Conservation (phyloP, 1,140 invertebrate species). For the Platorchestia sp. region DNA sequence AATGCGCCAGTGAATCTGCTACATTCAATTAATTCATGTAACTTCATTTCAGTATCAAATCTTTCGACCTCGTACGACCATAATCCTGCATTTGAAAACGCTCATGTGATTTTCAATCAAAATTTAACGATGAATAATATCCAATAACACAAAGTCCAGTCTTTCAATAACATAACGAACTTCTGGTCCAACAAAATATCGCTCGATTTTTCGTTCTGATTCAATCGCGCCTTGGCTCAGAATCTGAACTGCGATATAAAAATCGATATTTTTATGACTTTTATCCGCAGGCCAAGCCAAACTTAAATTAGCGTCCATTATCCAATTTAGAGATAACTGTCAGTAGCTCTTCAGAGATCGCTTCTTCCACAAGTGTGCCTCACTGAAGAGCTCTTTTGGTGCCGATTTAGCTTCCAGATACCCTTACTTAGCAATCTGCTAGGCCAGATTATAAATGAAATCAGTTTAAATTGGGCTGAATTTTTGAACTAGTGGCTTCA, state of each 20-base stretch:
- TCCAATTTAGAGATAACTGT: constrained; percentile 51
- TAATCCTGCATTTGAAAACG: background rate
- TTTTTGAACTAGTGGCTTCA: background rate
- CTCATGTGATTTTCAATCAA: background rate
- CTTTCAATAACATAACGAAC: background rate
- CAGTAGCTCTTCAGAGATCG: constrained; percentile 4
- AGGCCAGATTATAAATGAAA: background rate
- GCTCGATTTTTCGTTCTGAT: background rate
- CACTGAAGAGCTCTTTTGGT: background rate
- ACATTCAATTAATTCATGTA: background rate
- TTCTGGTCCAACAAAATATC: background rate
- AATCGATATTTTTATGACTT: constrained; percentile 52
- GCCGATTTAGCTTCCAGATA: background rate
- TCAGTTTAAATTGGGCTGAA: background rate
- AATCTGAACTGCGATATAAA: constrained; percentile 18
- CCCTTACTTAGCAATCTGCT: background rate
- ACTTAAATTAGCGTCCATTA: constrained; percentile 49
- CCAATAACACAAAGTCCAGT: background rate
- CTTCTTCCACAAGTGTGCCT: background rate
- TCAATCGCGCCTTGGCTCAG: background rate
- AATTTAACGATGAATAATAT: background rate
- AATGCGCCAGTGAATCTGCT: background rate
- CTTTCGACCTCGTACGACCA: background rate
- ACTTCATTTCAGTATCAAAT: background rate
- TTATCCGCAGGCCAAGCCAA: background rate